Conservation (phyloP, 2,888 invertebrate genomes). For the Agrotis clavis region DNA sequence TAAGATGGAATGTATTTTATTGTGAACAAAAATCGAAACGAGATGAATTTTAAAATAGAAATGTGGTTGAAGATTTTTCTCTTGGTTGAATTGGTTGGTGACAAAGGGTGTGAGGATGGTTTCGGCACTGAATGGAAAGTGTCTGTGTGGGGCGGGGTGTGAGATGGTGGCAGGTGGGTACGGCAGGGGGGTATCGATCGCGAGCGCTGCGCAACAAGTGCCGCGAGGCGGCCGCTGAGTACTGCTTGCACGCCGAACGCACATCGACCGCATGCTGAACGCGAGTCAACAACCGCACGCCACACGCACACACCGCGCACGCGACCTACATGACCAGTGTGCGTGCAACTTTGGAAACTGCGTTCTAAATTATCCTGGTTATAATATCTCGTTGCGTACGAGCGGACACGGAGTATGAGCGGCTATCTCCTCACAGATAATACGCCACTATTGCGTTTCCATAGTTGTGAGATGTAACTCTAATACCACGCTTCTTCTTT, state of each 20-base stretch:
- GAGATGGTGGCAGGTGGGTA: constrained; percentile 62
- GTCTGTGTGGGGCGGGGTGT: constrained; percentile 58
- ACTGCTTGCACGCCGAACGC: constrained; percentile 36
- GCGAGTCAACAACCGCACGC: background rate
- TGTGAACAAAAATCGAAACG: constrained; percentile 12
- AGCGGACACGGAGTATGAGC: background rate
- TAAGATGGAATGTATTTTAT: constrained; percentile 4
- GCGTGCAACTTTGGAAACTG: background rate
- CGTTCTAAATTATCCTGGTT: background rate
- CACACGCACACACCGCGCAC: background rate
- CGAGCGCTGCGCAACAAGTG: constrained; percentile 87
- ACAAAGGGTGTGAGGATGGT: constrained; percentile 62
- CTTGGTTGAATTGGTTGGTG: constrained; percentile 61
- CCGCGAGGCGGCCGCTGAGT: constrained; percentile 61
- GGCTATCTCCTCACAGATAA: background rate
- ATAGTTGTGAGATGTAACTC: background rate
- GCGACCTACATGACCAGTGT: background rate
- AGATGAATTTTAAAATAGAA: constrained; percentile 20
- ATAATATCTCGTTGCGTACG: background rate
- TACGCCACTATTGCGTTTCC: background rate
- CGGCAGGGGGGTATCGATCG: constrained; percentile 81
- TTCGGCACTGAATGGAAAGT: constrained; percentile 70
- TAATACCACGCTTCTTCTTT: background rate
- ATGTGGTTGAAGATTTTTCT: constrained; percentile 44
- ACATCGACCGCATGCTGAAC: background rate